Base-by-base conservation (phyloP, 1,140 invertebrate genomes). In the Lordiphosa stackelbergi region DNA sequence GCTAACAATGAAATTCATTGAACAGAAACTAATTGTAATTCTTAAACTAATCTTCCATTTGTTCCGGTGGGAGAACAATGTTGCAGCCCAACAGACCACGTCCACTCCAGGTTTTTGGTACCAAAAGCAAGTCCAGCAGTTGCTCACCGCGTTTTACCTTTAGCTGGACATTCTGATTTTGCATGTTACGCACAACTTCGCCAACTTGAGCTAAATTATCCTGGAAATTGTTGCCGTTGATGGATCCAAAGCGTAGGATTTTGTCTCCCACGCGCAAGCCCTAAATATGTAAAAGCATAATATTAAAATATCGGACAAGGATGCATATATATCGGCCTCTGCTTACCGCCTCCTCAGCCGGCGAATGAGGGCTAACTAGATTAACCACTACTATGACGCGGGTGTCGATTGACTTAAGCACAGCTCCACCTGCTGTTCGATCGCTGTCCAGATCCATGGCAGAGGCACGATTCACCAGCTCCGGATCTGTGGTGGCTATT, bases 201-300 rank as follows among this genome's bases (percentile, higher is more conserved):
- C 91, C 90, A 41, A 94, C 90, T 87, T 95, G 92, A 12, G 89
- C 88, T 2, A 96, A 81, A 40, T 90, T 89, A 40, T 90, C 89
- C 5, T 70, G 72, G 78, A 95, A 97, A 88, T 97, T 97, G 6
- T 85, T 88, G 13, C 87, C 84, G 65, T 93, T 93, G 2, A 97
- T 88, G 0, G 95, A 95, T n/a, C 96, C 96, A 91, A 97, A 96
- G 70, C 94, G 90, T 2, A 95, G 66, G 4, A 97, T 89, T 36
- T 91, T 87, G 89, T 97, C 96, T 38, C 92, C 91, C 19, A 91
- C 90, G 71, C 90, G 85, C 3, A 97, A 88, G n/a, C 95, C 95
- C 95, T 96, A 78, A 40, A 89, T 19, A 90, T 38, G 1, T 2
- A 6, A 4, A 6, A 36, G 16, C 1, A 40, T 19, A 19, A 12